A percentile compares a stretch with the other conserved stretches of the same genome.
Evolutionary conservation across 2,888 invertebrate genomes (phyloP).

Genomic region (Agrochola circellaris): DNA sequence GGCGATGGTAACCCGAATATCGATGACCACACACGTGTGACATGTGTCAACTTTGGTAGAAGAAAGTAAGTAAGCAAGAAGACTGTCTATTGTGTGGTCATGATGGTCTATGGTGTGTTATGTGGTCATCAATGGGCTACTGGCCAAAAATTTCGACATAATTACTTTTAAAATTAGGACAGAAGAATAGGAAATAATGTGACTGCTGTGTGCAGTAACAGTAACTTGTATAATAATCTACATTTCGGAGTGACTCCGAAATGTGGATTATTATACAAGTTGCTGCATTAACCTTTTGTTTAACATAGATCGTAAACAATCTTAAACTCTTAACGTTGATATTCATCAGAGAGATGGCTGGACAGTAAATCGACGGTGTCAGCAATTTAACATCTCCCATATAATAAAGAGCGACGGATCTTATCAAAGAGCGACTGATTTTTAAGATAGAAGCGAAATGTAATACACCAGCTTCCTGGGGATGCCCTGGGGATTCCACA

Average conservation of each 20-base stretch:
- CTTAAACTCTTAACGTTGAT: neutral
- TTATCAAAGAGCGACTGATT: neutral
- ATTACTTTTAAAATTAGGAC: neutral
- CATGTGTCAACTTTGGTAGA: neutral
- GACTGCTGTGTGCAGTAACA: too few relatives aligned
- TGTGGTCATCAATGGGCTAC: neutral
- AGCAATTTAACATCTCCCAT: neutral
- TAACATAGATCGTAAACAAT: neutral
- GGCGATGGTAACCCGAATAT: conserved; percentile 23
- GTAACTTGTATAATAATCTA: too few relatives aligned
- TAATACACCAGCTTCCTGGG: too few relatives aligned
- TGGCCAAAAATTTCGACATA: neutral
- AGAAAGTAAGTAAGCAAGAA: neutral
- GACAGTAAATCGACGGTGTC: neutral
- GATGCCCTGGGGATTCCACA: neutral
- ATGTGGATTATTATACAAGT: neutral
- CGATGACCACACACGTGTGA: conserved; percentile 6
- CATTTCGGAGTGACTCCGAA: too few relatives aligned
- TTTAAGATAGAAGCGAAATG: neutral
- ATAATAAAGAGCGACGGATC: too few relatives aligned
- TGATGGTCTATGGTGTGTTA: too few relatives aligned
- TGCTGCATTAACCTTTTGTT: neutral
- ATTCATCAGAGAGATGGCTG: neutral
- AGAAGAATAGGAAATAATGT: neutral
- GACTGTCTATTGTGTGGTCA: neutral